Percentiles rank a stretch among this genome's conserved stretches.
phyloP scores from a whole-genome alignment of 2,113 vertebrate species.

The Oostethus manadensis region DNA sequence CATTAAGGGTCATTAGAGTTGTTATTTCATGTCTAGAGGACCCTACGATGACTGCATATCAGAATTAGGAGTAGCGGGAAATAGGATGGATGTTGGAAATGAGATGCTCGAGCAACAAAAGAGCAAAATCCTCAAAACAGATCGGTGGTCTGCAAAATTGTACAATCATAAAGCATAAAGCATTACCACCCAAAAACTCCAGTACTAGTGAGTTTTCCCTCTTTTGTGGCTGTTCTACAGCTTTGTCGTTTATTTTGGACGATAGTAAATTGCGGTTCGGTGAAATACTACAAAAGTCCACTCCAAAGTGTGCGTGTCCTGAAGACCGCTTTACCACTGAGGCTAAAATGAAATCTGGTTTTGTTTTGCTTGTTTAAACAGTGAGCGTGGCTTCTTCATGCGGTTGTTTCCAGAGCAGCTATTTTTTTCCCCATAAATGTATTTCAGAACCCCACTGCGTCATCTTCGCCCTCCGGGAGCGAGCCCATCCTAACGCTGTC shows the following conservation, averaged over 20 bases:
- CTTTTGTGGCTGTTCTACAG: neutral
- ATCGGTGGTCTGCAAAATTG: too few relatives aligned
- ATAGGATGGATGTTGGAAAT: too few relatives aligned
- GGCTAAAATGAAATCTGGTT: neutral
- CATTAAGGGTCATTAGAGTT: too few relatives aligned
- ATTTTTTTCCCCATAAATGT: constrained; percentile 1
- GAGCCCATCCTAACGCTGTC: neutral
- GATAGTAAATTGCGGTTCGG: neutral
- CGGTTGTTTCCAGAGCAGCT: neutral
- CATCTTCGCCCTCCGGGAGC: neutral
- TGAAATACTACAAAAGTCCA: neutral
- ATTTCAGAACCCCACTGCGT: neutral
- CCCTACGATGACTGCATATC: too few relatives aligned
- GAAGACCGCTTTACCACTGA: neutral
- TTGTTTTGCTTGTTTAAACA: constrained; percentile 4
- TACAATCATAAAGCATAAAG: too few relatives aligned
- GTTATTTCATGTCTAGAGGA: too few relatives aligned
- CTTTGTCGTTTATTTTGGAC: neutral
- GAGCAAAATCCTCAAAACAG: too few relatives aligned
- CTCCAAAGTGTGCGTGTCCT: constrained; percentile 2
- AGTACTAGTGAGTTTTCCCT: too few relatives aligned
- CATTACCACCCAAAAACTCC: too few relatives aligned
- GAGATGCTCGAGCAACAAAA: too few relatives aligned
- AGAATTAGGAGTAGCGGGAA: too few relatives aligned
- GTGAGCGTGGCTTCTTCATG: neutral